Base-by-base conservation (phyloP, 2,888 invertebrate species). In the Saturnia pavonia region DNA sequence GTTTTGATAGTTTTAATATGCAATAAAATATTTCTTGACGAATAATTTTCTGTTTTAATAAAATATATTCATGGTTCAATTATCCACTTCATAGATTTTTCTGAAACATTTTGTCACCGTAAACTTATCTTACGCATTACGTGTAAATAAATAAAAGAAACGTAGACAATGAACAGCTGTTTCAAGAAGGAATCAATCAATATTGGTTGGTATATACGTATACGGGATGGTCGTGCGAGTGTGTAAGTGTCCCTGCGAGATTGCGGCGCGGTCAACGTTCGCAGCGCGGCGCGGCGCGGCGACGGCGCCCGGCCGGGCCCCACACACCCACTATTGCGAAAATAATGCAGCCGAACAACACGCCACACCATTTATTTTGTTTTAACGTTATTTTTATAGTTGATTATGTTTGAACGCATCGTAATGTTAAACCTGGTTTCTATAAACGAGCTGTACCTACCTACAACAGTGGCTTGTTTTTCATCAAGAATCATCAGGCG, bases 231-330 rank as follows among this genome's bases (percentile, higher is more conserved):
- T 71, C 72, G 71, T 54, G 73, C 69, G 73, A 71, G 72, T 69
- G 69, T 73, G 63, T 71, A 72, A 60, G 74, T 65, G 66, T 43
- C 79, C 70, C 74, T 81, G 78, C 78, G 72, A 71, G 75, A 77
- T 72, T 76, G 79, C 78, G 65, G 40, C 34, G 86, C 91, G 91
- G 91, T 92, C 92, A 91, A 88, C 78, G 91, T 77, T 85, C 91
- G 86, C 80, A 72, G 75, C 77, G 76, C 80, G 78, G 74, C 79
- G 54, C 54, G 22, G 54, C n/a, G 8, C 71, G 67, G 63, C 57
- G 54, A 60, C 78, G 80, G 76, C 78, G 82, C 85, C 84, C 82
- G 77, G 73, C 70, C 82, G 85, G 88, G 90, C 89, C 89, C 81
- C 91, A 85, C 85, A 83, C 85, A 80, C 81, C 78, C 78, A 82